Conservation (phyloP, 2,888 invertebrate species). For the Aleiodes leptofemur region DNA sequence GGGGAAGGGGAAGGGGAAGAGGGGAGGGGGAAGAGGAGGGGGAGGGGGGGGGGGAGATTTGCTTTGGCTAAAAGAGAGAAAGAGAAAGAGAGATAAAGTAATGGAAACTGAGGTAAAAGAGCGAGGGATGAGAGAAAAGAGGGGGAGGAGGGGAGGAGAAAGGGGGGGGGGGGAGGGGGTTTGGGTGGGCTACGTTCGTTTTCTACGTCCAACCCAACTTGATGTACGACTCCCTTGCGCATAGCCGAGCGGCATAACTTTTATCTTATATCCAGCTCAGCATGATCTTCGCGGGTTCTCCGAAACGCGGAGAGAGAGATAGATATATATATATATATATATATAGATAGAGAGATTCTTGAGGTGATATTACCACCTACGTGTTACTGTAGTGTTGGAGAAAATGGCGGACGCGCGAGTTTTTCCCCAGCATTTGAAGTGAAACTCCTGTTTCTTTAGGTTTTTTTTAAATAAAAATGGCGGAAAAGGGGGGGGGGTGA, state of each 20-base stretch:
- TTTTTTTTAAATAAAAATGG: neutral
- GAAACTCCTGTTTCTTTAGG: neutral
- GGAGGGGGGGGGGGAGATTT: conserved; percentile 52
- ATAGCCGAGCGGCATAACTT: conserved; percentile 73
- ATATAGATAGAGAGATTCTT: neutral
- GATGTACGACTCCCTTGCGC: conserved; percentile 75
- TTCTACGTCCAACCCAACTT: conserved; percentile 69
- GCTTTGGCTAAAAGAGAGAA: conserved; percentile 49
- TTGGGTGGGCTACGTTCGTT: conserved; percentile 59
- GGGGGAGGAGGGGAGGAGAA: conserved; percentile 48
- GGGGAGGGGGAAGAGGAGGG: conserved; percentile 49
- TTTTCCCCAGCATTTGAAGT: conserved; percentile 16
- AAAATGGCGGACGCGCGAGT: conserved; percentile 48
- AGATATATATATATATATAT: no score
- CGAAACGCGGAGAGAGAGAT: conserved; percentile 50
- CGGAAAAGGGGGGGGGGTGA: no score
- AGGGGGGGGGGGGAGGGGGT: conserved; percentile 52
- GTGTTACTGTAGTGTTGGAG: conserved; percentile 55
- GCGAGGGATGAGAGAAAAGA: conserved; percentile 50
- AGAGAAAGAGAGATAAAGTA: conserved; percentile 47
- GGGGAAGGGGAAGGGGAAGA: conserved; percentile 47
- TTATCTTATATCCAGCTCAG: conserved; percentile 67
- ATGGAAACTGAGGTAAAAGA: conserved; percentile 54
- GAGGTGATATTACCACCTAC: conserved; percentile 56
- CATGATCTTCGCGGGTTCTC: conserved; percentile 60